Percentiles rank a stretch among this genome's conserved stretches.
These are phyloP conservation scores for Octopus bimaculoides DNA, from an alignment of 1,140 invertebrate genomes.

Conservation along the genomic window DNA sequence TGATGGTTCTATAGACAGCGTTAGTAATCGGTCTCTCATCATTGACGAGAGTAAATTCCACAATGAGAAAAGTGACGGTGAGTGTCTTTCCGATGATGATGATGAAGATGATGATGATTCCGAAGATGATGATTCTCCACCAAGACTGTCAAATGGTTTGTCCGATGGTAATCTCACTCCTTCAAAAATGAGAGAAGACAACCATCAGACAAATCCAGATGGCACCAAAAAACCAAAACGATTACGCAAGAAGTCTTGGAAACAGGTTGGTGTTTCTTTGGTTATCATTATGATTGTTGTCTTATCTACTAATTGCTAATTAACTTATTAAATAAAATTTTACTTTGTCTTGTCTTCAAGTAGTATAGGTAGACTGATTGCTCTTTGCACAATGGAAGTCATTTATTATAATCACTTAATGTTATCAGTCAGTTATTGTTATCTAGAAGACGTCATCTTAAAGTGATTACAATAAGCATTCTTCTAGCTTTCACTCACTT, in stretches of 20 bases:
- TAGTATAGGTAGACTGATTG: no score
- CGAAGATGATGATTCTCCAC: not conserved
- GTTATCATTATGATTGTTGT: no score
- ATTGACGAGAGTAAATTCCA: constrained; percentile 30
- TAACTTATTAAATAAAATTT: no score
- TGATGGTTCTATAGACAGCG: constrained; percentile 22
- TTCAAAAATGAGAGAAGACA: not conserved
- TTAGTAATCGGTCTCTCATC: constrained; percentile 23
- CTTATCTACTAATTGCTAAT: no score
- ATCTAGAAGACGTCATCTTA: no score
- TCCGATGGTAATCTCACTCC: not conserved
- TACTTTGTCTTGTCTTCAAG: no score
- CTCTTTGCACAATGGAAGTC: no score
- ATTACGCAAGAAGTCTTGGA: constrained; percentile 48
- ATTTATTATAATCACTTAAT: no score
- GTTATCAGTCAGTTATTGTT: no score
- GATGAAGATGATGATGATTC: constrained; percentile 19
- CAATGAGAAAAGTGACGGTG: constrained; percentile 8
- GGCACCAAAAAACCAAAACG: constrained; percentile 34
- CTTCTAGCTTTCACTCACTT: no score
- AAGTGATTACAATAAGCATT: no score
- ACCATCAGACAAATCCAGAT: constrained; percentile 12
- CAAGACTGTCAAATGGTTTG: not conserved
- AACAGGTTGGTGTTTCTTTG: constrained; percentile 39
- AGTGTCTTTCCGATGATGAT: constrained; percentile 7